A percentile compares a stretch with the other conserved stretches of the same genome.
Conservation (phyloP, 2,113 vertebrate species). For the Seriola aureovittata region DNA sequence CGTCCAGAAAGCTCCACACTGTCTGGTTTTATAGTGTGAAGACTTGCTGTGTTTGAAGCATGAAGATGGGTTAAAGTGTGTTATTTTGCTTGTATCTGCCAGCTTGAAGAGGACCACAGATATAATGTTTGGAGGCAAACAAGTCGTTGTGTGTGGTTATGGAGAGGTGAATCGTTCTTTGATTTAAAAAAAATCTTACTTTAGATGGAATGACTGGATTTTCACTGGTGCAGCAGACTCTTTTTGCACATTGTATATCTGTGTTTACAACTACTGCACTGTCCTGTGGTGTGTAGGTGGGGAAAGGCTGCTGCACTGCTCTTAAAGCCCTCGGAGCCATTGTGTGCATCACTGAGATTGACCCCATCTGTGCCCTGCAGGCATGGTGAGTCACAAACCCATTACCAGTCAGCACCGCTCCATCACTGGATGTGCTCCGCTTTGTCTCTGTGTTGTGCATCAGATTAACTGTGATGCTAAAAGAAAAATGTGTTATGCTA, state of each 20-base stretch:
- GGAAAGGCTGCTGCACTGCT: slow-evolving; percentile 97
- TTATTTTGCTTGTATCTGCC: slow-evolving; percentile 38
- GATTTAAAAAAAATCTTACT: neutral
- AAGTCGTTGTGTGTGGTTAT: slow-evolving; percentile 98
- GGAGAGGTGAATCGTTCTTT: slow-evolving; percentile 91
- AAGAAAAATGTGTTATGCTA: neutral
- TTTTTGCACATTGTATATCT: neutral
- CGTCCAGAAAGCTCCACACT: slow-evolving; percentile 34
- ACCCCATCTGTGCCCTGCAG: slow-evolving; percentile 98
- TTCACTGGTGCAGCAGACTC: neutral
- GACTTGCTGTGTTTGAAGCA: neutral
- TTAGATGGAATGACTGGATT: slow-evolving; percentile 7
- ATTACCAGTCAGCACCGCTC: slow-evolving; percentile 10
- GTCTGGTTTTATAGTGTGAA: neutral
- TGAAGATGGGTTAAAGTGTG: slow-evolving; percentile 19
- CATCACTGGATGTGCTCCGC: neutral
- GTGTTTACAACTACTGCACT: slow-evolving; percentile 13
- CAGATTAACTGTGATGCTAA: neutral
- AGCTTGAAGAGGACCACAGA: slow-evolving; percentile 99
- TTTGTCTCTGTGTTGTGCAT: slow-evolving; percentile 9
- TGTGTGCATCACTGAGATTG: slow-evolving; percentile 97
- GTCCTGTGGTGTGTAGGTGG: slow-evolving; percentile 85
- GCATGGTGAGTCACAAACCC: slow-evolving; percentile 90
- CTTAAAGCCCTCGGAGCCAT: slow-evolving; percentile 96
- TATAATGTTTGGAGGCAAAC: slow-evolving; percentile 99